Conservation (phyloP, 2,888 invertebrate genomes). For the Leptinotarsa rubiginosa region DNA sequence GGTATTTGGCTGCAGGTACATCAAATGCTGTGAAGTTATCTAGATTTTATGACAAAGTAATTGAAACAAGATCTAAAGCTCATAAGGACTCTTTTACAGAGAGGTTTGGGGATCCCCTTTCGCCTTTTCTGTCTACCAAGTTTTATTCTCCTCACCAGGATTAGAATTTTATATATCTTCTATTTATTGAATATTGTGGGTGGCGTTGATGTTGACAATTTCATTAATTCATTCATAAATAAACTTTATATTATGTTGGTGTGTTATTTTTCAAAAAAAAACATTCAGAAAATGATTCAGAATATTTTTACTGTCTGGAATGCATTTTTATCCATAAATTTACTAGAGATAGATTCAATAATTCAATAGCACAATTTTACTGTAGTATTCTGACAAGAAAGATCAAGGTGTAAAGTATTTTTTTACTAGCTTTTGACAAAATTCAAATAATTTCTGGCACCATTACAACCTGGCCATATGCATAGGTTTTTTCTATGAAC, state of each 20-base stretch:
- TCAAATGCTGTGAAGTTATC: slow-evolving; percentile 94
- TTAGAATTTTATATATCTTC: slow-evolving; percentile 40
- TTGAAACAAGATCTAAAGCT: slow-evolving; percentile 68
- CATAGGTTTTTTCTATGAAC: no score
- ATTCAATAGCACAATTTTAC: no score
- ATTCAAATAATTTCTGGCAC: no score
- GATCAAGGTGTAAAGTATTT: no score
- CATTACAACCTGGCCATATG: no score
- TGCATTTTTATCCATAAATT: no score
- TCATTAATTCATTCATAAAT: background rate
- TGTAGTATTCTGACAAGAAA: no score
- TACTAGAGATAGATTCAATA: no score
- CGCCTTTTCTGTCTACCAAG: slow-evolving; percentile 61
- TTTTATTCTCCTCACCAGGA: slow-evolving; percentile 63
- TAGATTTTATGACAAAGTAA: slow-evolving; percentile 92
- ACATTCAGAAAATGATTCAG: no score
- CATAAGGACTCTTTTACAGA: slow-evolving; percentile 60
- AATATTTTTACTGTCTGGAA: no score
- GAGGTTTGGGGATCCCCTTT: slow-evolving; percentile 59
- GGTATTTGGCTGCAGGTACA: slow-evolving; percentile 92
- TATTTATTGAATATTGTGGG: background rate
- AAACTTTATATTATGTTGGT: background rate
- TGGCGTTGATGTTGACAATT: no score
- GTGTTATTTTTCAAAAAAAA: background rate
- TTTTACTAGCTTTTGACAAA: no score